These are phyloP conservation scores for Triplophysa yarkandensis DNA, from an alignment of 2,797 vertebrate species.

Conservation along the genomic window DNA sequence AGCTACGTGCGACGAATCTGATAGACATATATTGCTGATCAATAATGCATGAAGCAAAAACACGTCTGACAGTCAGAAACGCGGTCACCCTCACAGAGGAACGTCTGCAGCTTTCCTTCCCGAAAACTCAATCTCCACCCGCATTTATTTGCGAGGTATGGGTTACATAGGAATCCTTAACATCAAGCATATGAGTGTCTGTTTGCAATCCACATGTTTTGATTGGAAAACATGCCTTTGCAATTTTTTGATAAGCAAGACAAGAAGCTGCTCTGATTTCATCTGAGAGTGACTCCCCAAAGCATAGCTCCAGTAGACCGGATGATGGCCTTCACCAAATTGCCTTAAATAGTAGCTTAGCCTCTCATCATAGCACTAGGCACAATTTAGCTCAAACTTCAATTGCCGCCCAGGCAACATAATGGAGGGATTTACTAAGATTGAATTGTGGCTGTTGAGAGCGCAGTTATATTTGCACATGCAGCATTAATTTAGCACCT, in stretches of 20 bases:
- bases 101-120: slow-evolving; percentile 24
- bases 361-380: slow-evolving; percentile 9
- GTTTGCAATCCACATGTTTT: slow-evolving; percentile 53
- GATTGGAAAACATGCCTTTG: slow-evolving; percentile 51
- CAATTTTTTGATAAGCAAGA: slow-evolving; percentile 48
- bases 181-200: slow-evolving; percentile 51
- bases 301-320: slow-evolving; percentile 18
- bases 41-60: slow-evolving; percentile 43
- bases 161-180: slow-evolving; percentile 50
- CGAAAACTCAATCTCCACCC: slow-evolving; percentile 10
- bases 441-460: not conserved
- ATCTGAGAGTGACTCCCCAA: slow-evolving; percentile 20
- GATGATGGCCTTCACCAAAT: slow-evolving; percentile 28
- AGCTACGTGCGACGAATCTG: slow-evolving; percentile 45
- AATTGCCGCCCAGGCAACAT: not conserved
- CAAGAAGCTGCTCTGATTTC: slow-evolving; percentile 36
- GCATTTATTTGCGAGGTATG: slow-evolving; percentile 48
- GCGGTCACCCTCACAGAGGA: not conserved
- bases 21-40: slow-evolving; percentile 34
- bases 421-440: not conserved
- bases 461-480: not conserved
- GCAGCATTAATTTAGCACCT: not conserved
- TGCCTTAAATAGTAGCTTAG: slow-evolving; percentile 11
- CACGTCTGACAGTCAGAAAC: slow-evolving; percentile 35
- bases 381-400: slow-evolving; percentile 9